Conservation (phyloP, 2,797 vertebrate species). For the Rhadinocentrus ornatus region DNA sequence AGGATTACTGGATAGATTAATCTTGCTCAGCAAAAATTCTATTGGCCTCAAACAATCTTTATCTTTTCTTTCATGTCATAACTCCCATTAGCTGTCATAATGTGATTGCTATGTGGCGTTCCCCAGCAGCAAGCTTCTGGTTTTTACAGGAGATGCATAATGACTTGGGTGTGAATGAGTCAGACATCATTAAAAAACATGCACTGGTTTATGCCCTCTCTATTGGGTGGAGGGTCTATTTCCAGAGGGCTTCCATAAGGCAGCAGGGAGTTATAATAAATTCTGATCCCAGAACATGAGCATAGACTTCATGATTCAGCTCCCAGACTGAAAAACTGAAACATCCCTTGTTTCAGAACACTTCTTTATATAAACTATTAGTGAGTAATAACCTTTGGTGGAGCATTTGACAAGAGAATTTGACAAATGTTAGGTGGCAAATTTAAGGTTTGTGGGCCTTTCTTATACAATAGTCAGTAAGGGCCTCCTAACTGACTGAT, state of each 20-base stretch:
- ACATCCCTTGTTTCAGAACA: conserved; percentile 9
- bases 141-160: conserved; percentile 60
- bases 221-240: conserved; percentile 60
- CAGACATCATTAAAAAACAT: conserved; percentile 73
- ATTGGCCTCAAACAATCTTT: conserved; percentile 26
- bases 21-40: conserved; percentile 14
- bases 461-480: not conserved
- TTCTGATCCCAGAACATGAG: conserved; percentile 49
- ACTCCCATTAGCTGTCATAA: conserved; percentile 43
- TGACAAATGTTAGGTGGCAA: conserved; percentile 38
- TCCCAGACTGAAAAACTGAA: conserved; percentile 36
- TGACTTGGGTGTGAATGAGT: conserved; percentile 61
- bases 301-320: conserved; percentile 38
- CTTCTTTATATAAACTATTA: conserved; percentile 40
- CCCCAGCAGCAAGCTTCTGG: conserved; percentile 40
- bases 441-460: conserved; percentile 20
- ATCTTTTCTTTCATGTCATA: conserved; percentile 31
- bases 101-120: conserved; percentile 19
- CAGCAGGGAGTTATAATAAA: conserved; percentile 69
- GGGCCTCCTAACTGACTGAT: conserved; percentile 10
- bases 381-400: conserved; percentile 35
- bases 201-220: conserved; percentile 43
- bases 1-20: conserved; percentile 6
- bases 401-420: conserved; percentile 36
- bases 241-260: conserved; percentile 58